Base-by-base conservation (phyloP, 2,113 vertebrate species). In the Malurus melanocephalus region DNA sequence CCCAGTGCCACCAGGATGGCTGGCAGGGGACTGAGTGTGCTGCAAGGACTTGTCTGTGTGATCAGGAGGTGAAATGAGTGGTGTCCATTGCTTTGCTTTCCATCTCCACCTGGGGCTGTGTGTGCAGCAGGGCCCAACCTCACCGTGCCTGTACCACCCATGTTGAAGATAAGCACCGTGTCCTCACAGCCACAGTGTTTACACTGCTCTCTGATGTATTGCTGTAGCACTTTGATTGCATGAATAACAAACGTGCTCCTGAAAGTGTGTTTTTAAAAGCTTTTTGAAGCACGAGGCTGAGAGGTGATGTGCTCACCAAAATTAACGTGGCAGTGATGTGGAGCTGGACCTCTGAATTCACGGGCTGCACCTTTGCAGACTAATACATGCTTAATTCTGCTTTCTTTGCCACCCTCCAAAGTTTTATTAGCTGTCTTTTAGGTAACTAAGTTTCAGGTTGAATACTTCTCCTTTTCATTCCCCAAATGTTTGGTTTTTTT, bases 341-440 rank as follows among this genome's bases (percentile, higher is more conserved):
- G 24, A 51, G 75, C 73, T 73, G 64, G 48, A 46, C 61, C 76
- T 56, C 74, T 73, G 60, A 88, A 62, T 48, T 79, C 8, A 55
- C 4, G 5, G n/a, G 40, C 35, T 67, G 32, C 12, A 1, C 42
- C 75, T 65, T 76, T 78, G 82, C 42, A 93, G 88, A 60, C 40
- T 16, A 19, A 84, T 18, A 52, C 43, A 61, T 24, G 3, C 35
- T 82, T 92, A 85, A 71, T 90, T 88, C 80, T 65, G 65, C 85
- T 88, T 91, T 53, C 86, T 94, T 94, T 95, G 87, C 80, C 88
- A 92, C 74, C 55, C n/a, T 88, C 71, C 33, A 51, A 77, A 75
- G 74, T 93, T 94, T 95, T 89, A 88, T 89, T 85, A 89, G 57
- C 75, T 94, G 87, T 62, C 38, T 65, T 89, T 61, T 55, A 73